phyloP scores from a whole-genome alignment of 2,888 invertebrate species.

The Ochropacha duplaris region DNA sequence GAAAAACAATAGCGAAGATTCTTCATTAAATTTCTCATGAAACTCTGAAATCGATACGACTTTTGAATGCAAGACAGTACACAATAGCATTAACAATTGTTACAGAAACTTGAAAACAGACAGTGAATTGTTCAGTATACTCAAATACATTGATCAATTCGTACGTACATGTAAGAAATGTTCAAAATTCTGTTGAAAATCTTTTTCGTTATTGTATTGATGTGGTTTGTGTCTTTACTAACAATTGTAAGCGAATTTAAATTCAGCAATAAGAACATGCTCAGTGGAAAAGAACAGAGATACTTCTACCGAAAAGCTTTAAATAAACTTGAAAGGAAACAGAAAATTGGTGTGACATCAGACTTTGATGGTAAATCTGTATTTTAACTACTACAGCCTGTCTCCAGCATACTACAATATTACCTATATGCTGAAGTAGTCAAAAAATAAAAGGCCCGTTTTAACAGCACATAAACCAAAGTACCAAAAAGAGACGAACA shows the following conservation, averaged over 20 bases:
- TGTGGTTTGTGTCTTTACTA: constrained; percentile 50
- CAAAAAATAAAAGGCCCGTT: no score
- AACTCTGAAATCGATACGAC: not conserved
- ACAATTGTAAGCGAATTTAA: constrained; percentile 39
- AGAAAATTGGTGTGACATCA: constrained; percentile 10
- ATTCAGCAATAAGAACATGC: constrained; percentile 6
- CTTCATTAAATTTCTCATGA: not conserved
- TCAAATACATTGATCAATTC: not conserved
- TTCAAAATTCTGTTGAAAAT: constrained; percentile 29
- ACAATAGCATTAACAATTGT: not conserved
- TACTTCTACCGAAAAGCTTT: constrained; percentile 31
- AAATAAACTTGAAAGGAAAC: constrained; percentile 23
- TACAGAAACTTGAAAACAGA: not conserved
- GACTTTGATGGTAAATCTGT: constrained; percentile 34
- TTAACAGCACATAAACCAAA: no score
- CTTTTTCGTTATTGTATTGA: constrained; percentile 30
- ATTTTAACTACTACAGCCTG: no score
- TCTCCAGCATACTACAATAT: no score
- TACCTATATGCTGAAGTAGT: no score
- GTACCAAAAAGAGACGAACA: no score
- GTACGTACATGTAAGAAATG: constrained; percentile 6
- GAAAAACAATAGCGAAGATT: not conserved
- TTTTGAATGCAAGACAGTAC: not conserved
- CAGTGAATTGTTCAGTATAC: constrained; percentile 1
- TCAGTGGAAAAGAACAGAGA: constrained; percentile 10